Evolutionary conservation across 2,797 vertebrate genomes (phyloP).

Genomic region (Spizella passerina): DNA sequence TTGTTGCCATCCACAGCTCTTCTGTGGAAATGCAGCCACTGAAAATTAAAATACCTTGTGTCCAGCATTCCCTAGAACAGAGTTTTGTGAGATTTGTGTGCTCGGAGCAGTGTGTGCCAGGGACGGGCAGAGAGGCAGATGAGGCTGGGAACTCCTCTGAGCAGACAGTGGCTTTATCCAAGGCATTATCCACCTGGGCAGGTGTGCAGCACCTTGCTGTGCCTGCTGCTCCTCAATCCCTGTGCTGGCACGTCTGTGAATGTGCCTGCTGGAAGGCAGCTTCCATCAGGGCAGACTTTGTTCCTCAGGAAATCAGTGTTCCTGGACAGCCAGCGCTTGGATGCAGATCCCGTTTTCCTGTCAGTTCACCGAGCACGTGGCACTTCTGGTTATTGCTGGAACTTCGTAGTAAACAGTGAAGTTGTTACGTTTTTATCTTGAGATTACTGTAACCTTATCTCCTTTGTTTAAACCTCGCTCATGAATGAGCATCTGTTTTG

Average conservation of each 20-base stretch:
- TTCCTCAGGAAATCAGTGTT: neutral
- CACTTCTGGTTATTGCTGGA: neutral
- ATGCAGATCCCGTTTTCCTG: neutral
- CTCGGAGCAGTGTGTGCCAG: rapidly evolving
- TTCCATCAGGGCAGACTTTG: neutral
- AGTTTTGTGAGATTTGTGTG: neutral
- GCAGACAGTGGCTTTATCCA: rapidly evolving
- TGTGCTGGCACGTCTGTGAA: neutral
- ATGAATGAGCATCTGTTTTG: conserved; percentile 14
- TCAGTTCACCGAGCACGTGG: neutral
- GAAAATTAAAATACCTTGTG: neutral
- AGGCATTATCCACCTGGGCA: neutral
- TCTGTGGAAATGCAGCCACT: conserved; percentile 46
- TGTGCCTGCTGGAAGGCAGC: neutral
- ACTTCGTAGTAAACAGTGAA: conserved; percentile 32
- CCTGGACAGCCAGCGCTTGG: neutral
- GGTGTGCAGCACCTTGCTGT: neutral
- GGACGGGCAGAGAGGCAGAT: neutral
- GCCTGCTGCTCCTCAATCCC: rapidly evolving
- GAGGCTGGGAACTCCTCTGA: rapidly evolving
- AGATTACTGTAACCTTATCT: conserved; percentile 36
- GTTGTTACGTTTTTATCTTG: conserved; percentile 28
- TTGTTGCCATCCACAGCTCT: conserved; percentile 67
- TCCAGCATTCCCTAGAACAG: neutral
- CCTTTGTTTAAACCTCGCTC: conserved; percentile 33